Conservation (phyloP, 2,113 vertebrate genomes). For the Myotis brandtii region DNA sequence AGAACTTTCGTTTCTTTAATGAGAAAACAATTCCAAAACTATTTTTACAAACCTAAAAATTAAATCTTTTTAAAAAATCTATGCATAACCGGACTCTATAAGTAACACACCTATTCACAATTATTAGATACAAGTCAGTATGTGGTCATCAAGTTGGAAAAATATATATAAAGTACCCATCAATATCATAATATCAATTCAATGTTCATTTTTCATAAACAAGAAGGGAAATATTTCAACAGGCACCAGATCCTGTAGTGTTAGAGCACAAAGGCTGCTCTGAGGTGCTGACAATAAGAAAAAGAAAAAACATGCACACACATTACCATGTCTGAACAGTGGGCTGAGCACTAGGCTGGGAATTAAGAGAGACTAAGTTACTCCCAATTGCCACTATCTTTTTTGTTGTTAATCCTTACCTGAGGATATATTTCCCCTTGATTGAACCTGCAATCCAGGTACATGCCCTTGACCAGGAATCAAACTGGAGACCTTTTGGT, state of each 20-base stretch:
- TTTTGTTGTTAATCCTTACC: too few relatives aligned
- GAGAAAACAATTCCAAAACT: slow-evolving; percentile 15
- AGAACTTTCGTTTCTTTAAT: background rate
- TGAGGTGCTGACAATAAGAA: background rate
- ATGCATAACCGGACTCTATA: background rate
- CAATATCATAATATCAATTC: background rate
- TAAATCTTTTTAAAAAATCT: background rate
- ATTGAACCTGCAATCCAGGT: too few relatives aligned
- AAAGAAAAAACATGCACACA: background rate
- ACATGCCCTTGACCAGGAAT: too few relatives aligned
- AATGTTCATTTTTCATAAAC: background rate
- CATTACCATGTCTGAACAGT: background rate
- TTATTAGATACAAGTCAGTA: background rate
- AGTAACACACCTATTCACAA: background rate
- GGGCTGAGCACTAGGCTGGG: background rate
- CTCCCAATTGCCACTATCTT: background rate
- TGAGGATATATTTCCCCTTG: too few relatives aligned
- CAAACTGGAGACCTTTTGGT: too few relatives aligned
- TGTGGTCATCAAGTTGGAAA: background rate
- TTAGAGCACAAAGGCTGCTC: background rate
- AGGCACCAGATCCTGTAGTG: background rate
- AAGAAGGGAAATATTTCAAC: slow-evolving; percentile 40
- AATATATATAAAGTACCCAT: background rate
- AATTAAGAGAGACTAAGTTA: background rate
- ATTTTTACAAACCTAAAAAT: background rate